Percentiles rank a stretch among this genome's conserved stretches.
Conservation (phyloP, 2,797 vertebrate genomes). For the Catharus ustulatus region DNA sequence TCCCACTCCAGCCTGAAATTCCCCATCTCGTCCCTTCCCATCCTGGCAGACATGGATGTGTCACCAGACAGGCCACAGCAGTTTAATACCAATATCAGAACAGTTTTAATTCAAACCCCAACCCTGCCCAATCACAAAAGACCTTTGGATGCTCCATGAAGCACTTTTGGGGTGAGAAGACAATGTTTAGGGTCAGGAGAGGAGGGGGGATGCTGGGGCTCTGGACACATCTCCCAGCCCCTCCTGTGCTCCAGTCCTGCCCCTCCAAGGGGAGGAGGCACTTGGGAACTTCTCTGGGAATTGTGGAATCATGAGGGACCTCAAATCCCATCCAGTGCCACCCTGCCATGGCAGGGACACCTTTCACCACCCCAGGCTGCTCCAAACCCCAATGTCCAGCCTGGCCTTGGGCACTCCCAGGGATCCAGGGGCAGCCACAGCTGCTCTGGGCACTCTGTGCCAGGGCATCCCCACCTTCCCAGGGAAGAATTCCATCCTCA, state of each 20-base stretch:
- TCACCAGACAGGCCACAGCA: neutral
- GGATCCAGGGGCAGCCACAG: neutral
- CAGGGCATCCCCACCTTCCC: neutral
- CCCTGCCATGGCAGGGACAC: neutral
- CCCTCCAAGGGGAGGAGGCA: neutral
- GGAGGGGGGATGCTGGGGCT: fast-evolving
- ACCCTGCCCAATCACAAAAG: fast-evolving
- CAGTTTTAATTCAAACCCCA: neutral
- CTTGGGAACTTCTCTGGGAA: neutral
- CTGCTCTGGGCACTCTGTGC: neutral
- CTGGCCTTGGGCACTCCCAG: neutral
- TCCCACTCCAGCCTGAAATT: neutral
- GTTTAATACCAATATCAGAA: neutral
- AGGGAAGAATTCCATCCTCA: neutral
- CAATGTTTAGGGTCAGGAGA: neutral
- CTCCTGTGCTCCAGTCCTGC: neutral
- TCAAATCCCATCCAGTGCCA: neutral
- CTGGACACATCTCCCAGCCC: fast-evolving
- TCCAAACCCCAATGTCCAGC: neutral
- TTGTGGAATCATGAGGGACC: neutral
- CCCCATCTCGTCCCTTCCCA: fast-evolving
- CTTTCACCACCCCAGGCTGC: neutral
- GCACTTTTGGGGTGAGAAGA: neutral
- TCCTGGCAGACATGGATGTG: fast-evolving
- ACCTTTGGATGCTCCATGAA: fast-evolving